Evolutionary conservation across 2,797 vertebrate species (phyloP).

Genomic region (Oreonectes daqikongensis): DNA sequence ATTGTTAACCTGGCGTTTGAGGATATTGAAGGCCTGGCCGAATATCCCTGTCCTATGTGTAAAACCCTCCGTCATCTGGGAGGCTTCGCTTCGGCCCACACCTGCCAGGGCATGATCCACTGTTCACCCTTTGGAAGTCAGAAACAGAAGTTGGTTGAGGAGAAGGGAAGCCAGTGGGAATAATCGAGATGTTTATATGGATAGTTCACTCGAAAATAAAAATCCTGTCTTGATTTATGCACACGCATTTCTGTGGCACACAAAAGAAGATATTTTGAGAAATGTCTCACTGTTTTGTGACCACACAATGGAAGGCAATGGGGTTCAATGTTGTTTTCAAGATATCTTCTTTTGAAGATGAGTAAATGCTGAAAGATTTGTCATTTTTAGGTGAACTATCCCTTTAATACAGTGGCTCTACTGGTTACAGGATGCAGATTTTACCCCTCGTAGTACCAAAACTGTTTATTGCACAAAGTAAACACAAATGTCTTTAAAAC

Average conservation of each 20-base stretch:
- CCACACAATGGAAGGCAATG: too few species aligned
- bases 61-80: constrained; percentile 74
- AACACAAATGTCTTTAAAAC: not conserved
- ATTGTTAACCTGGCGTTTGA: constrained; percentile 84
- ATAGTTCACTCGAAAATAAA: too few species aligned
- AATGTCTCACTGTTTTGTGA: too few species aligned
- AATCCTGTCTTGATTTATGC: too few species aligned
- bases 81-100: constrained; percentile 65
- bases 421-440: not conserved
- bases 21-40: constrained; percentile 81
- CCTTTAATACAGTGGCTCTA: not conserved
- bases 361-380: too few species aligned
- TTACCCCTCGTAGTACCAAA: not conserved
- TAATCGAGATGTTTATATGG: not conserved
- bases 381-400: not conserved
- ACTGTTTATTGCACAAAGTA: not conserved
- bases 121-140: constrained; percentile 65
- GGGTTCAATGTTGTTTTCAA: too few species aligned
- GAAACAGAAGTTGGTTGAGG: constrained; percentile 64
- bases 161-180: constrained; percentile 64
- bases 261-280: too few species aligned
- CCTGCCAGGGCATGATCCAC: constrained; percentile 56
- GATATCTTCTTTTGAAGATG: too few species aligned
- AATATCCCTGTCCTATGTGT: constrained; percentile 83
- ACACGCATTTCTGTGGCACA: too few species aligned